phyloP scores from a whole-genome alignment of 2,113 vertebrate genomes.

The Spea bombifrons region DNA sequence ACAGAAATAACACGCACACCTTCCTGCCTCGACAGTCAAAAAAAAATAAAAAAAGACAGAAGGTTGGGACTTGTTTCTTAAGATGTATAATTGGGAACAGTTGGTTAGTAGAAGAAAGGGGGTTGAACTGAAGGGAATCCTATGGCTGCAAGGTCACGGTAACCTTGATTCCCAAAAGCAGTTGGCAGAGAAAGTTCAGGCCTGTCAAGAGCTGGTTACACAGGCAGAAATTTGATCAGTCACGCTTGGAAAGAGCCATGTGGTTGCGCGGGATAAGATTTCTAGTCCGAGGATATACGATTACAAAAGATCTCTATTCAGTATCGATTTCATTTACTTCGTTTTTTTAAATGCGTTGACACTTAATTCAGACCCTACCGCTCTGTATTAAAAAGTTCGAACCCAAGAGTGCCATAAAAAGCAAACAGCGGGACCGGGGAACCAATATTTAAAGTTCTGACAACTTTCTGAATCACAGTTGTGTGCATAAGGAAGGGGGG shows the following conservation, averaged over 20 bases:
- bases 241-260: conserved; percentile 32
- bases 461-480: too few relatives aligned
- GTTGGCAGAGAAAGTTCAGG: conserved; percentile 37
- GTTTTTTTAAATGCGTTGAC: conserved; percentile 26
- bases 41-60: not conserved
- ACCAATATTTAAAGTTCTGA: too few relatives aligned
- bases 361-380: conserved; percentile 25
- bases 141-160: conserved; percentile 47
- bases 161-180: conserved; percentile 33
- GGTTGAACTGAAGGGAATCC: conserved; percentile 14
- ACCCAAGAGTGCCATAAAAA: too few relatives aligned
- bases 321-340: conserved; percentile 27
- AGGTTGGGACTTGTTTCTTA: not conserved
- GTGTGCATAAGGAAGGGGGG: too few relatives aligned
- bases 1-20: not conserved
- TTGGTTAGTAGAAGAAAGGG: conserved; percentile 39
- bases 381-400: not conserved
- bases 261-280: conserved; percentile 12
- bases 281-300: conserved; percentile 2
- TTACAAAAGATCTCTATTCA: conserved; percentile 39
- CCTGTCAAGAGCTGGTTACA: conserved; percentile 30
- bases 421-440: too few relatives aligned
- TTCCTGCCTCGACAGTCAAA: not conserved
- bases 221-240: conserved; percentile 34
- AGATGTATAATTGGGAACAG: conserved; percentile 45